phyloP scores from a whole-genome alignment of 2,888 invertebrate genomes.

The Balanococcus diminutus region DNA sequence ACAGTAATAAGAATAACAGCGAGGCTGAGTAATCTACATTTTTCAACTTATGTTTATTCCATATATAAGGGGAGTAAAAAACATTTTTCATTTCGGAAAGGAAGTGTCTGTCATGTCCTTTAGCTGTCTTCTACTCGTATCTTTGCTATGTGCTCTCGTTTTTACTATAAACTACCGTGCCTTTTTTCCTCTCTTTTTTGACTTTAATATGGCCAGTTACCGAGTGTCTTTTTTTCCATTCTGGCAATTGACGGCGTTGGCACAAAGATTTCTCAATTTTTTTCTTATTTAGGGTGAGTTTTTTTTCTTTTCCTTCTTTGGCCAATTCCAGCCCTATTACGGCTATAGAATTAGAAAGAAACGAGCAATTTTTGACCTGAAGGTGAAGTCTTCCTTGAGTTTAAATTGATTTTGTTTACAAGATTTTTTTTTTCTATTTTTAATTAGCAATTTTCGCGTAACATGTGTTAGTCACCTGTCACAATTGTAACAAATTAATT shows the following conservation, averaged over 20 bases:
- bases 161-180: background rate
- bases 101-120: conserved; percentile 41
- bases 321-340: background rate
- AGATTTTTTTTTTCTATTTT: background rate
- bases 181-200: background rate
- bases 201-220: background rate
- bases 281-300: conserved; percentile 8
- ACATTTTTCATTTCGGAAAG: conserved; percentile 39
- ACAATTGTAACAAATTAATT: conserved; percentile 27
- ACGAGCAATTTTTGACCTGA: background rate
- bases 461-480: conserved; percentile 27
- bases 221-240: background rate
- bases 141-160: conserved; percentile 25
- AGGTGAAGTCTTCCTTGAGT: conserved; percentile 4
- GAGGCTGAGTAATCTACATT: background rate
- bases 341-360: background rate
- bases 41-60: conserved; percentile 17
- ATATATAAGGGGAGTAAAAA: conserved; percentile 39
- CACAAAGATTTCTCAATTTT: background rate
- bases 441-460: conserved; percentile 13
- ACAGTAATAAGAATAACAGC: background rate
- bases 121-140: conserved; percentile 18
- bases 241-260: background rate
- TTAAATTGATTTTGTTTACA: conserved; percentile 6
- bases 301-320: background rate